Conservation (phyloP, 2,888 invertebrate species). For the Pachycephus smyrnensis region DNA sequence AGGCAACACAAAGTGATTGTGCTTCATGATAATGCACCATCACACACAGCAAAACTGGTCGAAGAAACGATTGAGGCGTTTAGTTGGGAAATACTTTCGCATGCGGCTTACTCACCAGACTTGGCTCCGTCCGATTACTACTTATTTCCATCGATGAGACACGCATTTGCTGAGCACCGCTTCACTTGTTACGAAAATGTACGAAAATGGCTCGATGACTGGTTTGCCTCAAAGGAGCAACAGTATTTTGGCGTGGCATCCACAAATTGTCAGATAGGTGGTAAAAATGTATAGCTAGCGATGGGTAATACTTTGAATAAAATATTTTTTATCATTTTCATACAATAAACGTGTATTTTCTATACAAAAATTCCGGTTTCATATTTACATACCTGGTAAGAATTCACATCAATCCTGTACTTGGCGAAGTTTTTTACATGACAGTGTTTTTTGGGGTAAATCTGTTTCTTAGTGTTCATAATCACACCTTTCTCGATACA, state of each 20-base stretch:
- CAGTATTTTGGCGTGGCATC: slow-evolving; percentile 20
- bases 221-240: slow-evolving; percentile 22
- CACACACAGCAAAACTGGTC: too few species aligned
- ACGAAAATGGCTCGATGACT: slow-evolving; percentile 19
- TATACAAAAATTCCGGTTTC: too few species aligned
- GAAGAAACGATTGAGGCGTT: slow-evolving; percentile 18
- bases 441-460: too few species aligned
- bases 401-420: too few species aligned
- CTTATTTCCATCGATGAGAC: slow-evolving; percentile 28
- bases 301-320: slow-evolving; percentile 14
- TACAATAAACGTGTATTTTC: slow-evolving; percentile 2
- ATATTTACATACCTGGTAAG: too few species aligned
- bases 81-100: slow-evolving; percentile 19
- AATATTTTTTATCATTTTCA: slow-evolving; percentile 8
- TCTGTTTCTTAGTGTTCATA: too few species aligned
- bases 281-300: too few species aligned
- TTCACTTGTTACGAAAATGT: slow-evolving; percentile 21
- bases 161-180: slow-evolving; percentile 29
- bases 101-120: slow-evolving; percentile 35
- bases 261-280: slow-evolving; percentile 23
- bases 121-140: slow-evolving; percentile 34
- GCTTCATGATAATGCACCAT: slow-evolving; percentile 35
- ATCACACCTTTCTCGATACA: too few species aligned
- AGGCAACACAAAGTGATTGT: slow-evolving; percentile 35
- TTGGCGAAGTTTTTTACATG: too few species aligned